phyloP scores from a whole-genome alignment of 2,888 invertebrate species.

The Biston betularia region DNA sequence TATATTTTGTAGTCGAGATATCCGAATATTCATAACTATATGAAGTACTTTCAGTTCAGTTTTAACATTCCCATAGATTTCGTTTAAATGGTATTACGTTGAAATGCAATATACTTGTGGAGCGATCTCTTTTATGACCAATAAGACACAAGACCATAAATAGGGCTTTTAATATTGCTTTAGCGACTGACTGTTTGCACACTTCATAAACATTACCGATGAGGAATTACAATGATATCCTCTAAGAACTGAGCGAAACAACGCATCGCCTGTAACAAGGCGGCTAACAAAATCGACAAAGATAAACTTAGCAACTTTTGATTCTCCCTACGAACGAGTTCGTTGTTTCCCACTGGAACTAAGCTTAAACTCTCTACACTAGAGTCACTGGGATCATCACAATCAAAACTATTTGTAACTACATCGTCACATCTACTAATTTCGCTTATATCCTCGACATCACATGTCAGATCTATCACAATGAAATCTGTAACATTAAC shows the following conservation, averaged over 20 bases:
- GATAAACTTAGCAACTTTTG: conserved; percentile 87
- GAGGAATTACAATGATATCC: conserved; percentile 84
- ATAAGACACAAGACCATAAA: too few species aligned
- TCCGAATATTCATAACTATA: too few species aligned
- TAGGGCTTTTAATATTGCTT: neutral
- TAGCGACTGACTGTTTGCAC: conserved; percentile 33
- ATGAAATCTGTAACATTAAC: conserved; percentile 67
- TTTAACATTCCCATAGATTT: too few species aligned
- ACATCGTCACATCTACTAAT: conserved; percentile 55
- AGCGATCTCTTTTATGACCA: too few species aligned
- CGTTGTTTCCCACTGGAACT: conserved; percentile 80
- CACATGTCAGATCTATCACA: conserved; percentile 80
- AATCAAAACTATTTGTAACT: conserved; percentile 67
- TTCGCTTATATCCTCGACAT: conserved; percentile 64
- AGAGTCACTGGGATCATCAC: conserved; percentile 70
- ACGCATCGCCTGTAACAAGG: conserved; percentile 87
- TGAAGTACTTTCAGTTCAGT: too few species aligned
- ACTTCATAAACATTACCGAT: conserved; percentile 66
- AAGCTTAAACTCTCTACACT: conserved; percentile 72
- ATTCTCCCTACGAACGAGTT: conserved; percentile 74
- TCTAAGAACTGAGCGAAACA: conserved; percentile 88
- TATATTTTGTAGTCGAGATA: too few species aligned
- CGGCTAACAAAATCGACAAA: conserved; percentile 86
- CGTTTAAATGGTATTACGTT: too few species aligned
- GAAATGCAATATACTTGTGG: too few species aligned